Conservation (phyloP, 2,797 vertebrate genomes). For the Poeciliopsis presidionis region DNA sequence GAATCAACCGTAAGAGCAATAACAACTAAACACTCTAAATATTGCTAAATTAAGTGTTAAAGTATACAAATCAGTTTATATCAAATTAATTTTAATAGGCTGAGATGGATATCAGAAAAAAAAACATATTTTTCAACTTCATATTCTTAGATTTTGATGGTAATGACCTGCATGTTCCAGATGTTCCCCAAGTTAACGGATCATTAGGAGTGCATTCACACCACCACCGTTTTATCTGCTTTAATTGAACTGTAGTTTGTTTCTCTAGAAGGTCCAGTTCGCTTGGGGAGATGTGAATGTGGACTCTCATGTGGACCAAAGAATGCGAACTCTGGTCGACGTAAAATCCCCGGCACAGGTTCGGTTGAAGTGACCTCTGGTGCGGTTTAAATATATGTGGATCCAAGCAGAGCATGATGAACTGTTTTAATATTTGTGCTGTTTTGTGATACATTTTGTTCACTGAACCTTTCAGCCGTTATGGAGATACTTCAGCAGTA, state of each 20-base stretch:
- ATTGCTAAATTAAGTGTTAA: background rate
- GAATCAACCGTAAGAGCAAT: background rate
- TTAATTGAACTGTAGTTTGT: no score
- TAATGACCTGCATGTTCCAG: background rate
- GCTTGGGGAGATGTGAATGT: no score
- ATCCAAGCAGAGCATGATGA: background rate
- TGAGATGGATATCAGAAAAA: background rate
- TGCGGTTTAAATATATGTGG: no score
- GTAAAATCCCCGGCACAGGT: no score
- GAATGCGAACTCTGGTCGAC: no score
- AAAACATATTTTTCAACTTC: background rate
- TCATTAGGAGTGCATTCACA: background rate
- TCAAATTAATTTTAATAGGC: background rate
- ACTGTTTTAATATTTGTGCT: background rate
- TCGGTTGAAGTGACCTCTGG: no score
- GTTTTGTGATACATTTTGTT: constrained; percentile 1
- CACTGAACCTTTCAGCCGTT: constrained; percentile 20
- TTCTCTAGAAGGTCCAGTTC: no score
- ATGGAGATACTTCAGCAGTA: constrained; percentile 27
- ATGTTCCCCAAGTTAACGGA: background rate
- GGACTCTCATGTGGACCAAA: no score
- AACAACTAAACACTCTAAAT: background rate
- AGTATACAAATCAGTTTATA: background rate
- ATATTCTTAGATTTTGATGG: background rate
- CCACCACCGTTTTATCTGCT: no score